Evolutionary conservation across 2,888 invertebrate genomes (phyloP).

Genomic region (Arrhopalites spinosus): DNA sequence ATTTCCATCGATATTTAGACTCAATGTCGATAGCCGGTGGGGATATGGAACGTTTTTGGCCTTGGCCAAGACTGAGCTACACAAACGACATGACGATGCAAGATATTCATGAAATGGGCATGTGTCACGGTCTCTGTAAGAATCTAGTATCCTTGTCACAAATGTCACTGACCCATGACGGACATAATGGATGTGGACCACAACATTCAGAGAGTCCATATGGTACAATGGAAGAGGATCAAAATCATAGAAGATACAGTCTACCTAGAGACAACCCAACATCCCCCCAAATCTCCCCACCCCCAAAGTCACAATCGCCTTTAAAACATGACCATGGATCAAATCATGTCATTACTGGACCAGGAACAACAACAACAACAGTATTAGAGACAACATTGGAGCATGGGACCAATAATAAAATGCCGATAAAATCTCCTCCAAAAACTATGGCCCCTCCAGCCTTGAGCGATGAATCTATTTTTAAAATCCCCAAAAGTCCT

Average conservation of each 20-base stretch:
- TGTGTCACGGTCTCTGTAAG: constrained; percentile 47
- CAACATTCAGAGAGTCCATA: not conserved
- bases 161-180: constrained; percentile 42
- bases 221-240: not conserved
- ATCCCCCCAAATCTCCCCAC: too few species aligned
- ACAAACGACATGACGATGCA: constrained; percentile 34
- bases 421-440: constrained; percentile 6
- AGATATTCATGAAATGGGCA: constrained; percentile 45
- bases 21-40: constrained; percentile 51
- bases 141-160: constrained; percentile 49
- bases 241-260: not conserved
- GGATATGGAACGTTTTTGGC: constrained; percentile 56
- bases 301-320: not conserved
- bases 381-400: not conserved
- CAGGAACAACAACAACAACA: not conserved
- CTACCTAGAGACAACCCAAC: not conserved
- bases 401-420: not conserved
- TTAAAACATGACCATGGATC: not conserved
- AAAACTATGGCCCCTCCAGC: constrained; percentile 39
- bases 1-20: too few species aligned
- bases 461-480: constrained; percentile 53
- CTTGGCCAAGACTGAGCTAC: constrained; percentile 51
- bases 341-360: too few species aligned
- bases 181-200: constrained; percentile 1
- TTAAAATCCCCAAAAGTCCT: constrained; percentile 46